Percentiles rank a stretch among this genome's conserved stretches.
Evolutionary conservation across 2,113 vertebrate genomes (phyloP).

Genomic region (Gallinago undulata): DNA sequence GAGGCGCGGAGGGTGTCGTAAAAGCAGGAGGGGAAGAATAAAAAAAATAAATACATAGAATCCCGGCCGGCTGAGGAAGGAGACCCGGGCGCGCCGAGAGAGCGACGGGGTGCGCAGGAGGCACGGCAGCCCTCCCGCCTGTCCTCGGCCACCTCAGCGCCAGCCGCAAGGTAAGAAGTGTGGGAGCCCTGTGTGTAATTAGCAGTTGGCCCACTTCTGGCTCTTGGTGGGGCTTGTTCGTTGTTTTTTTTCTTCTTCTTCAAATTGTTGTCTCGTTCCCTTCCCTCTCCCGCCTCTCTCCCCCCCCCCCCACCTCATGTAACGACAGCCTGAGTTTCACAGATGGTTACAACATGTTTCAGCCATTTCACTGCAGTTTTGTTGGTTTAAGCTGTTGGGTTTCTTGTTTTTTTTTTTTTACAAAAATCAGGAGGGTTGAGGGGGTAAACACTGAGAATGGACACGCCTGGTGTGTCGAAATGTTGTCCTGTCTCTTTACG

Average conservation of each 20-base stretch:
- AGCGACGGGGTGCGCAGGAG: neutral
- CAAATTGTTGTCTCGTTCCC: neutral
- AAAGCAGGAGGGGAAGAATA: neutral
- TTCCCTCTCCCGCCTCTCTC: neutral
- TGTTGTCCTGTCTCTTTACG: neutral
- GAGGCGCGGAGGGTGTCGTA: slow-evolving; percentile 32
- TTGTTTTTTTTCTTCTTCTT: too few species aligned
- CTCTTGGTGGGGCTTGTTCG: neutral
- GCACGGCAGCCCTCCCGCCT: neutral
- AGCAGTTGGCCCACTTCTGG: slow-evolving; percentile 24
- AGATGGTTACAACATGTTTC: slow-evolving; percentile 39
- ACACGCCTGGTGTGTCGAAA: neutral
- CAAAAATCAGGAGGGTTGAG: neutral
- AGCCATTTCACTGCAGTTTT: slow-evolving; percentile 2
- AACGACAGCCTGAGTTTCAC: neutral
- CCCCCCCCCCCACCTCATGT: neutral
- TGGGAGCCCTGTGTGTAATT: neutral
- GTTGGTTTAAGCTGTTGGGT: too few species aligned
- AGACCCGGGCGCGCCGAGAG: neutral
- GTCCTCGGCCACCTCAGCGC: neutral
- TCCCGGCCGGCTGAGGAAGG: neutral
- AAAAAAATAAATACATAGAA: neutral
- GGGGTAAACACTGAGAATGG: neutral
- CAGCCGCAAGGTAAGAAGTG: slow-evolving; percentile 63
- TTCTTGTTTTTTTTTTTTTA: neutral